Conservation (phyloP, 2,888 invertebrate genomes). For the Leucophenga montana region DNA sequence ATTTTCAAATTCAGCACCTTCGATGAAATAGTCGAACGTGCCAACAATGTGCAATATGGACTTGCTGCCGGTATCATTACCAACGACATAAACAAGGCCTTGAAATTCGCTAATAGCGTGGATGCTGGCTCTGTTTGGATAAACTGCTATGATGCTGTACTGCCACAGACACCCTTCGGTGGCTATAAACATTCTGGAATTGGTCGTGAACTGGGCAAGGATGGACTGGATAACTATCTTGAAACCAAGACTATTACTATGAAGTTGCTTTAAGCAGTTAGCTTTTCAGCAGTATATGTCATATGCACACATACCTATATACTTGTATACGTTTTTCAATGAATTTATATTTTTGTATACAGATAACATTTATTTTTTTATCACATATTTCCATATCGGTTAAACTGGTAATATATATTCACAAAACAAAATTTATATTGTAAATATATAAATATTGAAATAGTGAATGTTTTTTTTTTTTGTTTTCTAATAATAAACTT, state of each 20-base stretch:
- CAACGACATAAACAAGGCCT: constrained; percentile 83
- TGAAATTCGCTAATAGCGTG: constrained; percentile 82
- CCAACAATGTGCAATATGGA: constrained; percentile 86
- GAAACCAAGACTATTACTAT: constrained; percentile 86
- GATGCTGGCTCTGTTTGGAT: constrained; percentile 88
- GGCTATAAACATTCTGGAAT: constrained; percentile 91
- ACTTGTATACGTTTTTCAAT: too few species aligned
- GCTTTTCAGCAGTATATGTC: neutral
- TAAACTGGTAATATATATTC: too few species aligned
- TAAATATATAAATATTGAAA: too few species aligned
- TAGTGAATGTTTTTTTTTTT: too few species aligned
- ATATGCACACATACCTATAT: neutral
- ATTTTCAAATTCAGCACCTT: constrained; percentile 83
- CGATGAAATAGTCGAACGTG: constrained; percentile 86
- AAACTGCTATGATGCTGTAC: constrained; percentile 73
- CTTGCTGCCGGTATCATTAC: constrained; percentile 89
- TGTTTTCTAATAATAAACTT: too few species aligned
- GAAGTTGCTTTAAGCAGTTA: constrained; percentile 57
- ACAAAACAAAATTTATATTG: too few species aligned
- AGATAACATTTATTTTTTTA: too few species aligned
- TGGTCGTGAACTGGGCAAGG: constrained; percentile 88
- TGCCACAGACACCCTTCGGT: constrained; percentile 87
- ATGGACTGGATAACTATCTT: constrained; percentile 84
- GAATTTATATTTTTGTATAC: too few species aligned
- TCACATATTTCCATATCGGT: too few species aligned